A percentile compares a stretch with the other conserved stretches of the same genome.
These are phyloP conservation scores for Morone chrysops DNA, from an alignment of 2,113 vertebrate genomes.

Conservation along the genomic window DNA sequence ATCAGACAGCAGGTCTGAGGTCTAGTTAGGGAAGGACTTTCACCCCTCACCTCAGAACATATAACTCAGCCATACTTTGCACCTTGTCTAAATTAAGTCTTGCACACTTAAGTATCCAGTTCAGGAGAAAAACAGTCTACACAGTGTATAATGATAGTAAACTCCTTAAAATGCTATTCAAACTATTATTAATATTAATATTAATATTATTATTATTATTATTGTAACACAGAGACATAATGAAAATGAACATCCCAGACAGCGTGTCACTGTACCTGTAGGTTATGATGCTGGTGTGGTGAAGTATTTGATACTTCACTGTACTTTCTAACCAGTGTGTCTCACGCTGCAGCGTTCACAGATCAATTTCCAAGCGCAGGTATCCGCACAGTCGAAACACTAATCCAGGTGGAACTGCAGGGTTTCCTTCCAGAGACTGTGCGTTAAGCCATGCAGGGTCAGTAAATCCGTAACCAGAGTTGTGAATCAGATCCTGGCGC, in stretches of 20 bases:
- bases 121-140: background rate
- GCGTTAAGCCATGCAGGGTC: conserved; percentile 22
- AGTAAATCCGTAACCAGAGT: conserved; percentile 6
- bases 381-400: conserved; percentile 42
- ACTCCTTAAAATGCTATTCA: background rate
- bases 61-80: conserved; percentile 15
- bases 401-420: conserved; percentile 52
- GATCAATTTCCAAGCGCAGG: conserved; percentile 48
- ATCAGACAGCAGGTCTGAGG: conserved; percentile 42
- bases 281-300: conserved; percentile 6
- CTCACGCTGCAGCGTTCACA: conserved; percentile 18
- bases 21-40: conserved; percentile 15
- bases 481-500: conserved; percentile 16
- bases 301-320: conserved; percentile 33
- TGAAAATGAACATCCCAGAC: background rate
- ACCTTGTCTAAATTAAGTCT: conserved; percentile 22
- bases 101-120: background rate
- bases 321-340: conserved; percentile 21
- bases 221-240: background rate
- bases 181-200: background rate
- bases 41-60: conserved; percentile 13
- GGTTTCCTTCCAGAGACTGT: conserved; percentile 16
- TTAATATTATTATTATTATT: background rate
- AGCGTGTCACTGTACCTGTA: conserved; percentile 45
- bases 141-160: background rate